A percentile compares a stretch with the other conserved stretches of the same genome.
Conservation (phyloP, 2,797 vertebrate species). For the Hoplostethus mediterraneus region DNA sequence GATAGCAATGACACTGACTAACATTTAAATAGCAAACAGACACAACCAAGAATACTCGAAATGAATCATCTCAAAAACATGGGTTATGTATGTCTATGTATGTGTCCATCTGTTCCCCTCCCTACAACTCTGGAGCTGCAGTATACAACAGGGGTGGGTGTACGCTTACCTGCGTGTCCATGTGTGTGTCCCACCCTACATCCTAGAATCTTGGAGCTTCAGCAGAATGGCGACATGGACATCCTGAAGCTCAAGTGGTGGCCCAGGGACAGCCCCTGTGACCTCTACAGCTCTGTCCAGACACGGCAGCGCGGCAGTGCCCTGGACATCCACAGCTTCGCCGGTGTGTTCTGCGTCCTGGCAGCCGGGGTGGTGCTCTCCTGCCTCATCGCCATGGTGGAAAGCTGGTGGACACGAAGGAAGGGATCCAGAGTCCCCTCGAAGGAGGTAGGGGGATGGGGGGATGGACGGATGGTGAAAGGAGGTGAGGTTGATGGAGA, state of each 20-base stretch:
- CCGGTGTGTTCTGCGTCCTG: constrained; percentile 97
- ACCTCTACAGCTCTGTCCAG: constrained; percentile 93
- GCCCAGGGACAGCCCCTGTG: constrained; percentile 96
- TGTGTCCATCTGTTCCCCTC: neutral
- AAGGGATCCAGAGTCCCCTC: constrained; percentile 97
- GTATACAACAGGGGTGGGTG: no score
- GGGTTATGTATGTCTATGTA: neutral
- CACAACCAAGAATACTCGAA: constrained; percentile 5
- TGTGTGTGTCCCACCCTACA: constrained; percentile 6
- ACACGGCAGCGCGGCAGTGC: constrained; percentile 92
- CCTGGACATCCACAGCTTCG: constrained; percentile 98
- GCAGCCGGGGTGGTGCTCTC: constrained; percentile 97
- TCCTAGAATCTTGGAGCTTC: constrained; percentile 96
- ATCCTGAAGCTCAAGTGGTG: constrained; percentile 98
- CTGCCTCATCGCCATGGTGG: constrained; percentile 98
- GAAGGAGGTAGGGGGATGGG: constrained; percentile 91
- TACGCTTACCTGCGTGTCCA: neutral
- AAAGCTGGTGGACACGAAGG: constrained; percentile 98
- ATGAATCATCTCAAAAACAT: neutral
- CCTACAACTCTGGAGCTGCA: neutral
- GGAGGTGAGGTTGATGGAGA: neutral
- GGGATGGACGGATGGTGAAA: constrained; percentile 18
- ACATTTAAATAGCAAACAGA: constrained; percentile 34
- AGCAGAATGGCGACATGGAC: constrained; percentile 98
- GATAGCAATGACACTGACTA: constrained; percentile 16